Conservation (phyloP, 2,888 invertebrate species). For the Ferdinandea cuprea region DNA sequence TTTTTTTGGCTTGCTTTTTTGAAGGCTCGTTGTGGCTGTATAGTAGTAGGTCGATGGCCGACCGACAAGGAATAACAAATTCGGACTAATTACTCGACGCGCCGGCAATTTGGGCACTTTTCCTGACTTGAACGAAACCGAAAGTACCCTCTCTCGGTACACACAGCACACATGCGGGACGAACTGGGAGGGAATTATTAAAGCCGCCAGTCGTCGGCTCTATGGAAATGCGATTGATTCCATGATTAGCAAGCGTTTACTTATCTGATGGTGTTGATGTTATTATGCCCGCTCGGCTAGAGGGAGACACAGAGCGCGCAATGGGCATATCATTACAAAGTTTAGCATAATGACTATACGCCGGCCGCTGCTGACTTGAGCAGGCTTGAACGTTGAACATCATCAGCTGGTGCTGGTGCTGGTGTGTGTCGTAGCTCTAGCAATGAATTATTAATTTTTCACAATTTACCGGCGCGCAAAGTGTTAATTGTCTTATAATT, state of each 20-base stretch:
- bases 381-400: conserved; percentile 40
- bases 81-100: conserved; percentile 63
- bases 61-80: conserved; percentile 69
- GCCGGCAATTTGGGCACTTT: conserved; percentile 55
- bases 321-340: conserved; percentile 74
- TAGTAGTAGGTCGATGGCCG: conserved; percentile 61
- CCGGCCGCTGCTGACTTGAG: conserved; percentile 30
- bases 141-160: conserved; percentile 48
- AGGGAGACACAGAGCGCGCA: conserved; percentile 29
- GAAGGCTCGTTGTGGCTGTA: conserved; percentile 23
- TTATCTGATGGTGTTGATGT: conserved; percentile 72
- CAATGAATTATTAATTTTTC: conserved; percentile 76
- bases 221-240: conserved; percentile 73
- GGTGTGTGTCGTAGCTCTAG: conserved; percentile 37
- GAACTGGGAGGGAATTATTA: conserved; percentile 25
- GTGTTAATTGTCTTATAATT: conserved; percentile 75
- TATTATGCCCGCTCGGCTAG: conserved; percentile 40
- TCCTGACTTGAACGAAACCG: conserved; percentile 44
- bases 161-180: not conserved
- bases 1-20: not conserved
- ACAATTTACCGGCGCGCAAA: conserved; percentile 59
- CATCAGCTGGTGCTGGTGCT: no score
- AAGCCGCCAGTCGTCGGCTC: conserved; percentile 36
- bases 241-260: conserved; percentile 71
- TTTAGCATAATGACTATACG: conserved; percentile 70